Base-by-base conservation (phyloP, 2,113 vertebrate species). In the Catharus bicknelli region DNA sequence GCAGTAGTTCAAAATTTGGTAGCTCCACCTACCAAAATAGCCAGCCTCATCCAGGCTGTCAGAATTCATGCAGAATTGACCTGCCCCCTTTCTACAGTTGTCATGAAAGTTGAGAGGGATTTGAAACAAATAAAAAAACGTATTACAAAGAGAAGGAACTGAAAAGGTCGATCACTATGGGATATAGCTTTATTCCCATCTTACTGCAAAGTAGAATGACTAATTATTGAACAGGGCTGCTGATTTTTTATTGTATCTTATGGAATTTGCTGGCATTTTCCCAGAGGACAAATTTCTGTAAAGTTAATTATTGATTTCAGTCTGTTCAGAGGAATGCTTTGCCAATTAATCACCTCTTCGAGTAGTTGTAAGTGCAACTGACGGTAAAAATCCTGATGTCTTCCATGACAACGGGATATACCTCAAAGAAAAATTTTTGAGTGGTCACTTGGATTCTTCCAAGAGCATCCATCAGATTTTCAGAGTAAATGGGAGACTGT, bases 261-360 rank as follows among this genome's bases (percentile, higher is more conserved):
- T 0, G 25, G 45, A 57, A 66, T 82, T 11, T 8, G 30, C n/a
- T 68, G 81, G 53, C 62, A 11, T 85, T 94, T 91, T 85, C 75
- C 58, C 58, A 82, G 57, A 75, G 40, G 53, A 32, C 10, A 25
- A 36, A 74, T 83, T 83, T 93, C 43, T 75, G 27, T 82, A 23
- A 84, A 92, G 61, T 42, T 82, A 53, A 55, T 18, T 61, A 68
- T 89, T 89, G 84, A 89, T 95, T 91, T 89, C n/a, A 76, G 1
- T 89, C 62, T 89, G 21, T 92, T 94, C 45, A 64, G 74, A 61
- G 53, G 27, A 90, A 48, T 84, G 18, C 45, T 89, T 94, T 85
- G 48, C 57, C 66, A 57, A 34, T 81, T 89, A 89, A 57, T 90
- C 87, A 75, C 69, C 32, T 81, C 30, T 85, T 90, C 48, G 32